Evolutionary conservation across 1,140 invertebrate species (phyloP).

Genomic region (Mamestra configurata): DNA sequence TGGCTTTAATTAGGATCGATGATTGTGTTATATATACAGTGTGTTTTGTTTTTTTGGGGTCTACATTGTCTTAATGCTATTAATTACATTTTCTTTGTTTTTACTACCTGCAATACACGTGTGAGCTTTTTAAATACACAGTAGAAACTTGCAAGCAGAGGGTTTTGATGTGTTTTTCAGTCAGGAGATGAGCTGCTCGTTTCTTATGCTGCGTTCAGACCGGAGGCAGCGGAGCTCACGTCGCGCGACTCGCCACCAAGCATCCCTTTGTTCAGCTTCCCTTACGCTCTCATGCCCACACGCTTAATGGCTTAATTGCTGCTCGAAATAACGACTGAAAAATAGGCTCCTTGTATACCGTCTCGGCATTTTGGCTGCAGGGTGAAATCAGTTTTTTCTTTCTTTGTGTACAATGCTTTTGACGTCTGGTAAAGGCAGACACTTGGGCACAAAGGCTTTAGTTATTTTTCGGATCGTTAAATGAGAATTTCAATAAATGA

Average conservation of each 20-base stretch:
- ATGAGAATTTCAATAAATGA: neutral
- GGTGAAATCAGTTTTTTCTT: neutral
- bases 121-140: too few species aligned
- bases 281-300: conserved; percentile 25
- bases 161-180: neutral
- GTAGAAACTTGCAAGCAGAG: too few species aligned
- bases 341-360: conserved; percentile 13
- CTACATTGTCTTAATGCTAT: too few species aligned
- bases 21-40: too few species aligned
- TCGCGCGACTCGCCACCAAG: conserved; percentile 7
- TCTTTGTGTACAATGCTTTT: conserved; percentile 3
- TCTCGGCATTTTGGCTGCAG: neutral
- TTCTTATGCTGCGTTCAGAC: conserved; percentile 9
- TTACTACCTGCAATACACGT: too few species aligned
- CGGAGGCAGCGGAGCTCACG: neutral
- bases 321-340: conserved; percentile 37
- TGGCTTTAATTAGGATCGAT: neutral
- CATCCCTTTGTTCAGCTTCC: conserved; percentile 42
- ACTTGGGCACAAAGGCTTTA: neutral
- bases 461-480: neutral
- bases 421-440: neutral
- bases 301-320: conserved; percentile 47
- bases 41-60: too few species aligned
- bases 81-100: too few species aligned
- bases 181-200: neutral